A percentile compares a stretch with the other conserved stretches of the same genome.
Conservation (phyloP, 1,140 invertebrate species). For the Eumaeus atala region DNA sequence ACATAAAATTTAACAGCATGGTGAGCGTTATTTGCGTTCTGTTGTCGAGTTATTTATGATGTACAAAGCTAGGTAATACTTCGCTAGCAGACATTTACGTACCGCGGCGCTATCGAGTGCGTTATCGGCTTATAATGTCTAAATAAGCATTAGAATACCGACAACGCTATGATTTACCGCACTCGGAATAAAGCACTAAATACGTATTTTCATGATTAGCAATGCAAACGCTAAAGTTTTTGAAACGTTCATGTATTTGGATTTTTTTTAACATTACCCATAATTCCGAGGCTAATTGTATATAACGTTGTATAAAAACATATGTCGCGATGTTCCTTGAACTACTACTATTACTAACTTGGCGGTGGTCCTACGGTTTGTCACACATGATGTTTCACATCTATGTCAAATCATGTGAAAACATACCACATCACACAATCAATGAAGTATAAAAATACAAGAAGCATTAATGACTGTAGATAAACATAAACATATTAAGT, state of each 20-base stretch:
- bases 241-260: not conserved
- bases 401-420: too few species aligned
- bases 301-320: too few species aligned
- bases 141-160: constrained; percentile 46
- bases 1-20: constrained; percentile 24
- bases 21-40: constrained; percentile 17
- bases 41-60: constrained; percentile 25
- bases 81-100: constrained; percentile 36
- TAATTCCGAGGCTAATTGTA: too few species aligned
- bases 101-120: constrained; percentile 40
- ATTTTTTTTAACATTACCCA: too few species aligned
- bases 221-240: constrained; percentile 12
- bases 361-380: too few species aligned
- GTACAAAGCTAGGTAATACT: constrained; percentile 16
- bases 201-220: constrained; percentile 38
- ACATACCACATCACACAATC: too few species aligned
- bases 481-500: too few species aligned
- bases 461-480: too few species aligned
- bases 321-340: too few species aligned
- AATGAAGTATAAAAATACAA: too few species aligned
- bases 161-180: constrained; percentile 47
- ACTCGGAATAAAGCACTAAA: constrained; percentile 46
- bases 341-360: too few species aligned
- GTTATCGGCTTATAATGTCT: constrained; percentile 59
- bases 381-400: too few species aligned